Evolutionary conservation across 2,888 invertebrate genomes (phyloP).

Genomic region (Eutolmus rufibarbis): DNA sequence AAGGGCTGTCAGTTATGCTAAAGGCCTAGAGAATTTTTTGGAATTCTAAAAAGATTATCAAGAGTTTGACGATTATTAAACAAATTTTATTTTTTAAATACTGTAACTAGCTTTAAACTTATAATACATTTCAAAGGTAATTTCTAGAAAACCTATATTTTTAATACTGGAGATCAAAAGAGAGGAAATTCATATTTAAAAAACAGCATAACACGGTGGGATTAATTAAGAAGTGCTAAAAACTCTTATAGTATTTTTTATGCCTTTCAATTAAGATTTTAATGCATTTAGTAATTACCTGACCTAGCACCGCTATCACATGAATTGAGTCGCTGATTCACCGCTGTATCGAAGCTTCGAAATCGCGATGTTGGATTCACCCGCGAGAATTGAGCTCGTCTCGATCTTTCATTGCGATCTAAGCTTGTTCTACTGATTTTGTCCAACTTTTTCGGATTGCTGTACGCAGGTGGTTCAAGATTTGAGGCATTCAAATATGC

Average conservation of each 20-base stretch:
- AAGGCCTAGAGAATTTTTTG: too few species aligned
- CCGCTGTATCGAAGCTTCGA: conserved; percentile 67
- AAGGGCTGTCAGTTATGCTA: neutral
- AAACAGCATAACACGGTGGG: too few species aligned
- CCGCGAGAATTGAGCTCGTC: conserved; percentile 68
- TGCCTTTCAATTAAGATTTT: neutral
- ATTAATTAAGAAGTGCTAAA: too few species aligned
- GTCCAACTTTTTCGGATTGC: conserved; percentile 54
- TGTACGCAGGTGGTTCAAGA: conserved; percentile 53
- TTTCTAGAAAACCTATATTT: too few species aligned
- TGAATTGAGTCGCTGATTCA: conserved; percentile 62
- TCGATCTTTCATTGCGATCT: conserved; percentile 61
- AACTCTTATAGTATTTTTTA: too few species aligned
- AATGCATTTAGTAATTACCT: conserved; percentile 53
- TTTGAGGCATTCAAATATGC: conserved; percentile 58
- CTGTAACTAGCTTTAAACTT: too few species aligned
- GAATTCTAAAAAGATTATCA: neutral
- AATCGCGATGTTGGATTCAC: conserved; percentile 64
- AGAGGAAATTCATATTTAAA: too few species aligned
- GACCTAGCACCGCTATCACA: conserved; percentile 64
- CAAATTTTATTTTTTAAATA: too few species aligned
- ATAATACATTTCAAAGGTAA: too few species aligned
- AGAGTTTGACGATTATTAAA: neutral
- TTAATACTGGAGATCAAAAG: too few species aligned
- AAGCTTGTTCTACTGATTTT: conserved; percentile 52